These are phyloP conservation scores for Acleris sparsana DNA, from an alignment of 2,888 invertebrate species.

Conservation along the genomic window DNA sequence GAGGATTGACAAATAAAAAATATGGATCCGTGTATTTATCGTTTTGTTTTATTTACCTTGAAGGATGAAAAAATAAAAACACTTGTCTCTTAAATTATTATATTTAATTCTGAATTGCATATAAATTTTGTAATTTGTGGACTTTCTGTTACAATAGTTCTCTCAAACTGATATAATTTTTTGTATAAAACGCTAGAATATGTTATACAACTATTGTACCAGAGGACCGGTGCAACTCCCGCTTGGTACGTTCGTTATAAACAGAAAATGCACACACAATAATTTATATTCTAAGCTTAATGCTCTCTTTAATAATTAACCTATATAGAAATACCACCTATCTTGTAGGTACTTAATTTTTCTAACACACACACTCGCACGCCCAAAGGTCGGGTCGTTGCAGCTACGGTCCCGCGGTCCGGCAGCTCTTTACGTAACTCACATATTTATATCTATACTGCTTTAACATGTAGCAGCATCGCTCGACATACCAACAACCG, in stretches of 20 bases:
- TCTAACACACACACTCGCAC: slow-evolving; percentile 71
- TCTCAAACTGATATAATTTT: slow-evolving; percentile 75
- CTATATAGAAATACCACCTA: slow-evolving; percentile 75
- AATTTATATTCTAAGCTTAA: slow-evolving; percentile 79
- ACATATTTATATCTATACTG: not conserved
- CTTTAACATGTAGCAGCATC: not conserved
- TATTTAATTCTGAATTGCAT: slow-evolving; percentile 82
- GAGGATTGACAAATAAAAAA: slow-evolving; percentile 54
- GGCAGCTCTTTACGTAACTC: slow-evolving; percentile 31
- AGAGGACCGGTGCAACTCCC: slow-evolving; percentile 64
- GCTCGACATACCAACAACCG: not conserved
- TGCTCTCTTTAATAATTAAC: slow-evolving; percentile 65
- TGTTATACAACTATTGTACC: slow-evolving; percentile 76
- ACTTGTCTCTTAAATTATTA: slow-evolving; percentile 75
- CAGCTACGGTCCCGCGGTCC: slow-evolving; percentile 4
- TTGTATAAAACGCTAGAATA: slow-evolving; percentile 81
- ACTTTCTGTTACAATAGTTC: slow-evolving; percentile 83
- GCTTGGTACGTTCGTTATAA: slow-evolving; percentile 66
- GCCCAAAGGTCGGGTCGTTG: slow-evolving; percentile 52
- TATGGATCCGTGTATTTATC: slow-evolving; percentile 24
- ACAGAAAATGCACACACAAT: slow-evolving; percentile 82
- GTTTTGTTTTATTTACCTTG: slow-evolving; percentile 12
- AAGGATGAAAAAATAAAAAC: slow-evolving; percentile 51
- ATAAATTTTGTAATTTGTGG: slow-evolving; percentile 75
- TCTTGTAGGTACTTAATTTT: slow-evolving; percentile 72